phyloP scores from a whole-genome alignment of 2,797 vertebrate genomes.

The Amphiprion clarkii region DNA sequence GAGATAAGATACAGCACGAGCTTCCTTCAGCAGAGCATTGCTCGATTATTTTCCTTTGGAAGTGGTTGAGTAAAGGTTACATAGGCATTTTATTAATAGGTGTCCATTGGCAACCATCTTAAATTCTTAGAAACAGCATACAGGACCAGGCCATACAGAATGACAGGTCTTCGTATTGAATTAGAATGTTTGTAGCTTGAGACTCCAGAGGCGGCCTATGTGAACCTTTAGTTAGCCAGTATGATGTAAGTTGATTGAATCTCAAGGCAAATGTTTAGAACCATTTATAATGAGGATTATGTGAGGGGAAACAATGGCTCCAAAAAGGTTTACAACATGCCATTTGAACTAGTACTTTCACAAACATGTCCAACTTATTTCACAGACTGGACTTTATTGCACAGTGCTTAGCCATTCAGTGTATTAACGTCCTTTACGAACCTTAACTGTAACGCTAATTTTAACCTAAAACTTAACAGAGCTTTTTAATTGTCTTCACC shows the following conservation, averaged over 20 bases:
- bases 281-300: conserved; percentile 23
- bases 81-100: conserved; percentile 41
- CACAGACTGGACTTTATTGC: background rate
- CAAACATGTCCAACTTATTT: conserved; percentile 62
- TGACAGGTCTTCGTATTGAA: conserved; percentile 11
- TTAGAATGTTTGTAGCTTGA: conserved; percentile 20
- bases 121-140: conserved; percentile 37
- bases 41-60: conserved; percentile 80
- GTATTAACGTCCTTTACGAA: background rate
- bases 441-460: background rate
- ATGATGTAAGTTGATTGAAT: conserved; percentile 18
- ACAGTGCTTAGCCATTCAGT: background rate
- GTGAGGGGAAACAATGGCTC: conserved; percentile 9
- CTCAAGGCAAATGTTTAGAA: conserved; percentile 25
- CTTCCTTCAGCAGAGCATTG: conserved; percentile 74
- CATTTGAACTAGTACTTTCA: conserved; percentile 34
- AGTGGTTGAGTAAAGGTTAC: conserved; percentile 71
- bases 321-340: conserved; percentile 14
- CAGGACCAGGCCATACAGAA: conserved; percentile 10
- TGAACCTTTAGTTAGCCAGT: conserved; percentile 10
- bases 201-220: conserved; percentile 1
- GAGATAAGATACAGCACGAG: conserved; percentile 77
- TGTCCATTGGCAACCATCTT: conserved; percentile 60
- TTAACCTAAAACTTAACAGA: background rate
- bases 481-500: background rate